Conservation (phyloP, 2,113 vertebrate species). For the Numida meleagris region DNA sequence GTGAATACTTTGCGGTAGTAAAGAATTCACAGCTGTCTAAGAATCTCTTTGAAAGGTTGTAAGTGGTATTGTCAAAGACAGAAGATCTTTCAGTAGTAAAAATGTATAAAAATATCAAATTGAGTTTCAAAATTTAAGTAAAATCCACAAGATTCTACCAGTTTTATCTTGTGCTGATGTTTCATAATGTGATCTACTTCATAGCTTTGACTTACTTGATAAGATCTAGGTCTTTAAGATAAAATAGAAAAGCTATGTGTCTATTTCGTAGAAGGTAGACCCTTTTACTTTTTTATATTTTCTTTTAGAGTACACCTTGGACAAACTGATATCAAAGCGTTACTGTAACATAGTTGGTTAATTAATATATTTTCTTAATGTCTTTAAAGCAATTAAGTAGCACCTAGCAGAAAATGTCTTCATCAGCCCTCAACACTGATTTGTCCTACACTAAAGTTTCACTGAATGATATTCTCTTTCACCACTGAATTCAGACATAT, state of each 20-base stretch:
- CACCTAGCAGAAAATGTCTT: neutral
- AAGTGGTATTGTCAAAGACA: neutral
- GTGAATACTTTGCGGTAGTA: neutral
- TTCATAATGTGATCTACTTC: neutral
- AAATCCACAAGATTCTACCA: accelerated
- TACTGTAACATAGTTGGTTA: neutral
- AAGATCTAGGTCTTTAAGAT: neutral
- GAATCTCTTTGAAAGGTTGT: neutral
- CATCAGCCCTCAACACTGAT: neutral
- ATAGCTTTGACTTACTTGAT: neutral
- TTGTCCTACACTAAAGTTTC: neutral
- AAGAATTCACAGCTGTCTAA: neutral
- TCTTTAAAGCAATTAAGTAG: neutral
- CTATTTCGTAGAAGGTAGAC: neutral
- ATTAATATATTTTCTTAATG: neutral
- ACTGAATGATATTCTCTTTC: neutral
- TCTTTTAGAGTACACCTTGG: neutral
- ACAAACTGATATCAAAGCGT: neutral
- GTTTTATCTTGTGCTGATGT: neutral
- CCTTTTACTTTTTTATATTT: neutral
- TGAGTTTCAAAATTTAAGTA: neutral
- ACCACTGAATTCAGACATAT: neutral
- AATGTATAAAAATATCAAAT: neutral
- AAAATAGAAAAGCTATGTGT: neutral
- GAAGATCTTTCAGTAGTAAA: neutral